These are phyloP conservation scores for Onychomys arenicola DNA, from an alignment of 2,797 vertebrate species.

Conservation along the genomic window DNA sequence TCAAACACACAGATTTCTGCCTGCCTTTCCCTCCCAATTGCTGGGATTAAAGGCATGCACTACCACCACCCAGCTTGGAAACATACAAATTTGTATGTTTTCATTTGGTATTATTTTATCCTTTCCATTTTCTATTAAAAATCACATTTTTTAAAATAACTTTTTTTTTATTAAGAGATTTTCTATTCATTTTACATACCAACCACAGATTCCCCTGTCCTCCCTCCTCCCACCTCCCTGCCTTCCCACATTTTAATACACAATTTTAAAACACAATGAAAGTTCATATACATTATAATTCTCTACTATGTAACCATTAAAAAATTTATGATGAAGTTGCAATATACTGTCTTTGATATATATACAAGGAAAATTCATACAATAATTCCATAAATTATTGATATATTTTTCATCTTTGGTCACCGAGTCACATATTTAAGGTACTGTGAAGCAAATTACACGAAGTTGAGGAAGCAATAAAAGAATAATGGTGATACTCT, in stretches of 20 bases:
- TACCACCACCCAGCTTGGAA: neutral
- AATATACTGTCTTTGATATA: neutral
- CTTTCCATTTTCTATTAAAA: slow-evolving; percentile 3
- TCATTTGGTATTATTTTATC: neutral
- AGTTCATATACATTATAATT: neutral
- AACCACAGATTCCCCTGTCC: no score
- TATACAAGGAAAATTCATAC: neutral
- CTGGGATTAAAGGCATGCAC: neutral
- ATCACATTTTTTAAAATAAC: no score
- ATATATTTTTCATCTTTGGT: neutral
- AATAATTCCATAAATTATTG: neutral
- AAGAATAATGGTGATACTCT: slow-evolving; percentile 37
- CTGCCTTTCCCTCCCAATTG: neutral
- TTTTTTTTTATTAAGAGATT: no score
- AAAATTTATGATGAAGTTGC: neutral
- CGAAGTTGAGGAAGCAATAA: slow-evolving; percentile 11
- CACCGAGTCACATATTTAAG: slow-evolving; percentile 3
- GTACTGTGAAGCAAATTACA: slow-evolving; percentile 21
- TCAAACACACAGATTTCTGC: neutral
- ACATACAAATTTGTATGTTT: neutral
- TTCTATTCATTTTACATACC: no score
- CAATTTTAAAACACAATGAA: neutral
- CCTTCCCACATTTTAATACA: neutral
- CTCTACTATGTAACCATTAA: neutral
- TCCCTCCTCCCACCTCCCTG: no score